phyloP scores from a whole-genome alignment of 2,113 vertebrate genomes.

The human (Homo sapiens) region DNA sequence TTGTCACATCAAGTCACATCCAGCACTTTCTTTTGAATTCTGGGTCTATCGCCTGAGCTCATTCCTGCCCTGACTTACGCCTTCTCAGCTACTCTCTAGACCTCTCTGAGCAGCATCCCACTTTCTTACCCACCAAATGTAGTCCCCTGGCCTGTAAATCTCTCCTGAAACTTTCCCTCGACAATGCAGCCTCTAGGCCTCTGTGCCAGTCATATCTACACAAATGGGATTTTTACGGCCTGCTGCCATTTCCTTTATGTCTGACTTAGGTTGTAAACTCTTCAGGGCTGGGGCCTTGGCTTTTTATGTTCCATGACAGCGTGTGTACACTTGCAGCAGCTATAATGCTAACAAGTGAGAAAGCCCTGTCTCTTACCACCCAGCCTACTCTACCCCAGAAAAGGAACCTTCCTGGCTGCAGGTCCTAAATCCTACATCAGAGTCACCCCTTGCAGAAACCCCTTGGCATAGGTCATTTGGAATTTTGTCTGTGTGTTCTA shows the following conservation, averaged over 20 bases:
- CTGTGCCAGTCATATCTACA: background rate
- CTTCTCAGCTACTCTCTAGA: background rate
- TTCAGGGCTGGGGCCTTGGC: background rate
- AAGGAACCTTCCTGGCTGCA: accelerated
- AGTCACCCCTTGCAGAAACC: background rate
- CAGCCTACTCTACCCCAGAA: no score
- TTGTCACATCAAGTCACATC: background rate
- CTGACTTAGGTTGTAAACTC: background rate
- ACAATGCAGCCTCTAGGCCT: background rate
- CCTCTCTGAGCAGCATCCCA: background rate
- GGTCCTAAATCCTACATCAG: background rate
- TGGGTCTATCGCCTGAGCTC: background rate
- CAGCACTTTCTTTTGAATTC: no score
- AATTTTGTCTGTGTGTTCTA: no score
- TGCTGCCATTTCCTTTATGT: background rate
- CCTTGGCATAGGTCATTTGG: background rate
- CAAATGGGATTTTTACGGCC: background rate
- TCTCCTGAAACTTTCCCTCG: background rate
- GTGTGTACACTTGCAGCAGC: background rate
- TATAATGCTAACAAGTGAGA: accelerated
- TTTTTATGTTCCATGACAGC: background rate
- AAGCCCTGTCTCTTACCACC: accelerated
- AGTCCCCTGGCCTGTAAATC: background rate
- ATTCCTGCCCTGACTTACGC: no score
- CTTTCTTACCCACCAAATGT: background rate